Base-by-base conservation (phyloP, 1,140 invertebrate genomes). In the Trichonephila clavipes region DNA sequence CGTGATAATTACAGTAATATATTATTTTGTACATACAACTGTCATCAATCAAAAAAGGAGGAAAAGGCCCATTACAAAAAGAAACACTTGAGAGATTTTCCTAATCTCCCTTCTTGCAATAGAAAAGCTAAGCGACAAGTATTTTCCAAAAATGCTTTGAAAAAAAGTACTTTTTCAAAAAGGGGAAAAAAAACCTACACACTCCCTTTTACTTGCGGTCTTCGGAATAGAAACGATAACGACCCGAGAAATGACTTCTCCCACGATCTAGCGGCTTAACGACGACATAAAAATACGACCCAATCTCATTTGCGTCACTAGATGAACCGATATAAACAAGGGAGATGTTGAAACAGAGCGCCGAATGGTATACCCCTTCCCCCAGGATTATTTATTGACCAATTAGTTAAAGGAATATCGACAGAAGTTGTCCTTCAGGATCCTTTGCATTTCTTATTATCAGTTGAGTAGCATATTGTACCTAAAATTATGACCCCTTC, bases 281-380 rank as follows among this genome's bases (percentile, higher is more conserved):
- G 83, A 85, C 83, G 51, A 85, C 83, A 61, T 85, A 85, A 85
- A 85, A 85, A 59, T 85, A 59, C 83, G 24, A 85, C 83, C 16
- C 44, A 8, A 85, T 61, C 51, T 61, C 83, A 85, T 85, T 85
- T 85, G 83, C 83, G 44, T 85, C 83, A 61, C 21, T 21, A 61
- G 58, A 85, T 34, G 58, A 59, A 85, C n/a, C 72, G 72, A 77
- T 77, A 77, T 77, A 77, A 77, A 77, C 72, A 77, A 28, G 16
- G 28, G 16, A 77, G 72, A 77, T 40, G 72, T 77, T 40, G 72
- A 77, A 77, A 77, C 34, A 77, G 72, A 34, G 28, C 16, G 72
- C 18, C 69, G 28, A 77, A 77, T 77, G 69, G 69, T 77, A 77
- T 34, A 18, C 28, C 5, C 14, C 28, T 8, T 14, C 4, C 24